Conservation (phyloP, 2,888 invertebrate species). For the Torymus auratus region DNA sequence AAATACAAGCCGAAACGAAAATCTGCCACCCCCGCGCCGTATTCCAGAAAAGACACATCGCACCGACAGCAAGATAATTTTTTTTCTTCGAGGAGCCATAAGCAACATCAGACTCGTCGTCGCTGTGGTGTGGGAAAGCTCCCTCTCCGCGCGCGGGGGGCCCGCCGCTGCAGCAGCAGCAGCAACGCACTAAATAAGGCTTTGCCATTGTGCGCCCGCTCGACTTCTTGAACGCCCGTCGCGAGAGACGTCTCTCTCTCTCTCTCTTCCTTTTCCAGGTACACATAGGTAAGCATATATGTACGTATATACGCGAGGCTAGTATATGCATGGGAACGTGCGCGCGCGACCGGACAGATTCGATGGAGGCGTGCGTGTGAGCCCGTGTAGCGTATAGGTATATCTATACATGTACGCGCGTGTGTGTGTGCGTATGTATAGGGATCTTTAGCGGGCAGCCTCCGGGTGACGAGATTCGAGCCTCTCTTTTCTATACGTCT, state of each 20-base stretch:
- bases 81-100: no score
- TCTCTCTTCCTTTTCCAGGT: conserved; percentile 23
- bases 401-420: background rate
- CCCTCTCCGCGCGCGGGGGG: no score
- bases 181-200: conserved; percentile 54
- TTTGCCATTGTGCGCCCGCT: conserved; percentile 50
- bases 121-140: no score
- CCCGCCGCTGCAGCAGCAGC: no score
- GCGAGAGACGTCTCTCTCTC: conserved; percentile 37
- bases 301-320: no score
- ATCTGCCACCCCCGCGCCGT: no score
- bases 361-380: conserved; percentile 24
- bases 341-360: conserved; percentile 15
- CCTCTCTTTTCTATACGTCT: conserved; percentile 10
- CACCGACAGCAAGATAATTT: no score
- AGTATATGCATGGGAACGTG: conserved; percentile 25
- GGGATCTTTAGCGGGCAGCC: background rate
- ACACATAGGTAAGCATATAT: background rate
- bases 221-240: conserved; percentile 38
- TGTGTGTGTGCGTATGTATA: background rate
- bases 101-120: no score
- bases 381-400: background rate
- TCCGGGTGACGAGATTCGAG: conserved; percentile 50
- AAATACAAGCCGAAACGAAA: no score
- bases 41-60: no score